Conservation (phyloP, 2,113 vertebrate species). For the Callorhinus ursinus region DNA sequence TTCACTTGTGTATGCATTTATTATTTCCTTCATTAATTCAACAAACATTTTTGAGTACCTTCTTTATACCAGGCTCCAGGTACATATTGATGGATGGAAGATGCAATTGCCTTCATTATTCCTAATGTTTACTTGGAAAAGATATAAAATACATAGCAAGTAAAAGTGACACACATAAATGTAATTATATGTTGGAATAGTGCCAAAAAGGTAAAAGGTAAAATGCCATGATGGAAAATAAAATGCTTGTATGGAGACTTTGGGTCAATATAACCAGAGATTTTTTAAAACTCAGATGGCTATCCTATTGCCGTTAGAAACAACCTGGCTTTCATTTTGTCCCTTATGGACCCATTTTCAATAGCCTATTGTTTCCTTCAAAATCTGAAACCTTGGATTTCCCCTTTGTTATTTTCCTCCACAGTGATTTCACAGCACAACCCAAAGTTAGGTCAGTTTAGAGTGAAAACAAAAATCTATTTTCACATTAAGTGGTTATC, state of each 20-base stretch:
- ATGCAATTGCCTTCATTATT: background rate
- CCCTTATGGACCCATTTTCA: background rate
- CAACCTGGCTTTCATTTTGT: background rate
- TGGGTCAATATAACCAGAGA: background rate
- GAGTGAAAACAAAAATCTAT: background rate
- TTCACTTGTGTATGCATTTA: background rate
- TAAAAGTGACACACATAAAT: background rate
- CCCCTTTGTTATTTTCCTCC: background rate
- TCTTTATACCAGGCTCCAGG: background rate
- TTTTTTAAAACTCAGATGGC: background rate
- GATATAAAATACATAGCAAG: background rate
- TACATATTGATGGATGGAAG: background rate
- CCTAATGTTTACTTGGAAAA: background rate
- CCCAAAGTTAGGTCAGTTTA: background rate
- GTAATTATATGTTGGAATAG: background rate
- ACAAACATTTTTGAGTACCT: background rate
- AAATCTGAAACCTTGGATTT: background rate
- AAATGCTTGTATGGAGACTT: background rate
- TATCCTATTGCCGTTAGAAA: background rate
- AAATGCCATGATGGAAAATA: background rate
- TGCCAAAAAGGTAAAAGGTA: background rate
- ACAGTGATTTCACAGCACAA: background rate
- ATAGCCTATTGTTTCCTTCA: background rate
- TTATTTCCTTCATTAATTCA: background rate
- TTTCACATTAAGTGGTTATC: background rate